Percentiles rank a stretch among this genome's conserved stretches.
These are phyloP conservation scores for Myripristis murdjan DNA, from an alignment of 2,797 vertebrate species.

Conservation along the genomic window DNA sequence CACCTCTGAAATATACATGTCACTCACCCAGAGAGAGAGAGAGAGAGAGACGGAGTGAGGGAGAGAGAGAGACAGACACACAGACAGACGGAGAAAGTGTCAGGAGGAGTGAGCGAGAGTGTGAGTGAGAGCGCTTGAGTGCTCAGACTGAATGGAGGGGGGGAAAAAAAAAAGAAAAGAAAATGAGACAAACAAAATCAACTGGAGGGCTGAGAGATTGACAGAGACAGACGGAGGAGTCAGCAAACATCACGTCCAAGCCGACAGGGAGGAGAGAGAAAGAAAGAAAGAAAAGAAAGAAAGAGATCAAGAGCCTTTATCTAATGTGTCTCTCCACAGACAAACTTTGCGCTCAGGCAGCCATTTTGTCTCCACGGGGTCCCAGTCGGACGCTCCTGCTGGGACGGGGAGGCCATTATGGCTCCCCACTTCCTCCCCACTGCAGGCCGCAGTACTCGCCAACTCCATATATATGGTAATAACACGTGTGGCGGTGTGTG, in stretches of 20 bases:
- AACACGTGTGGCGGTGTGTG: too few species aligned
- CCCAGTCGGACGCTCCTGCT: slow-evolving; percentile 57
- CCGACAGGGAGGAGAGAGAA: neutral
- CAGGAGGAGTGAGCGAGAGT: slow-evolving; percentile 16
- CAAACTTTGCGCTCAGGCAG: slow-evolving; percentile 49
- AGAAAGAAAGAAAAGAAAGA: neutral
- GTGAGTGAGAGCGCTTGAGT: slow-evolving; percentile 23
- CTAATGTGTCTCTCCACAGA: slow-evolving; percentile 35
- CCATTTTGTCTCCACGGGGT: slow-evolving; percentile 59
- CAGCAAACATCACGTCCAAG: slow-evolving; percentile 3
- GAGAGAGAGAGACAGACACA: slow-evolving; percentile 1
- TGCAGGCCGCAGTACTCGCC: slow-evolving; percentile 59
- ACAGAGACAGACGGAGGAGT: slow-evolving; percentile 1
- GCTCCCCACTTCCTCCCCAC: slow-evolving; percentile 46
- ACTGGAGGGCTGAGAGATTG: slow-evolving; percentile 4
- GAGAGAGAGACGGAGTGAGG: slow-evolving; percentile 15
- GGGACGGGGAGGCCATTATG: slow-evolving; percentile 66
- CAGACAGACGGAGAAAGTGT: slow-evolving; percentile 11
- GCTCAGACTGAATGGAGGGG: slow-evolving; percentile 37
- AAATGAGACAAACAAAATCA: slow-evolving; percentile 6
- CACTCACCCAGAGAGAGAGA: slow-evolving; percentile 55
- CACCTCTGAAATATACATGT: slow-evolving; percentile 88
- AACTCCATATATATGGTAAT: slow-evolving; percentile 88
- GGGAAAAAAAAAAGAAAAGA: too few species aligned
- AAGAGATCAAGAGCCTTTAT: slow-evolving; percentile 28